Evolutionary conservation across 2,797 vertebrate species (phyloP).

Genomic region (Ammospiza maritima): DNA sequence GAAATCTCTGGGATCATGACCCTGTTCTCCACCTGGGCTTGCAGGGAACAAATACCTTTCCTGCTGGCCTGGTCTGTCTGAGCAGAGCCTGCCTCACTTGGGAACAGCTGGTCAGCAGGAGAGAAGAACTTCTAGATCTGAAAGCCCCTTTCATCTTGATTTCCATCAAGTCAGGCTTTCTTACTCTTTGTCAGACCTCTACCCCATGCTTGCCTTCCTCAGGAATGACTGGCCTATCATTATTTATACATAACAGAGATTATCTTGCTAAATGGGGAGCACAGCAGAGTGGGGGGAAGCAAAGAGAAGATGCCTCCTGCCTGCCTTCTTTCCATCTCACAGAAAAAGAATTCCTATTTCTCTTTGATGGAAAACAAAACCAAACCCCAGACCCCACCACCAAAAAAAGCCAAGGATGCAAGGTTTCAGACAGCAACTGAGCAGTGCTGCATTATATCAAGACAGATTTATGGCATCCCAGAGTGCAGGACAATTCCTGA

Average conservation of each 20-base stretch:
- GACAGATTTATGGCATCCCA: conserved; percentile 26
- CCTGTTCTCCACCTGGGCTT: not conserved
- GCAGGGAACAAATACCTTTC: not conserved
- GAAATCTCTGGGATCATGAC: not conserved
- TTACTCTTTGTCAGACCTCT: not conserved
- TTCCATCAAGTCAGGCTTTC: not conserved
- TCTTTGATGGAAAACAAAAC: not conserved
- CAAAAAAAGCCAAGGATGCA: not conserved
- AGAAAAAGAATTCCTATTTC: not conserved
- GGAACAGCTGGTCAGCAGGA: rapidly evolving
- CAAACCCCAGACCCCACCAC: not conserved
- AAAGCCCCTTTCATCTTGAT: not conserved
- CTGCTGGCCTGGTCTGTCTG: rapidly evolving
- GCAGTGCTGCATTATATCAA: not conserved
- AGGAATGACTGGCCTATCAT: not conserved
- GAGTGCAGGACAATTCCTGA: conserved; percentile 49
- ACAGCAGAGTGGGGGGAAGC: rapidly evolving
- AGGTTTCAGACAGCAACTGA: not conserved
- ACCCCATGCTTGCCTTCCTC: not conserved
- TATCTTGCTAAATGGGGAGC: not conserved
- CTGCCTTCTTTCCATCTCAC: not conserved
- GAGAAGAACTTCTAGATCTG: not conserved
- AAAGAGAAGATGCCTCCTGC: not conserved
- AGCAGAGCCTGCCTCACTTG: not conserved
- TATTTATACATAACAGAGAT: not conserved